Base-by-base conservation (phyloP, 2,797 vertebrate species). In the Coilia nasus region DNA sequence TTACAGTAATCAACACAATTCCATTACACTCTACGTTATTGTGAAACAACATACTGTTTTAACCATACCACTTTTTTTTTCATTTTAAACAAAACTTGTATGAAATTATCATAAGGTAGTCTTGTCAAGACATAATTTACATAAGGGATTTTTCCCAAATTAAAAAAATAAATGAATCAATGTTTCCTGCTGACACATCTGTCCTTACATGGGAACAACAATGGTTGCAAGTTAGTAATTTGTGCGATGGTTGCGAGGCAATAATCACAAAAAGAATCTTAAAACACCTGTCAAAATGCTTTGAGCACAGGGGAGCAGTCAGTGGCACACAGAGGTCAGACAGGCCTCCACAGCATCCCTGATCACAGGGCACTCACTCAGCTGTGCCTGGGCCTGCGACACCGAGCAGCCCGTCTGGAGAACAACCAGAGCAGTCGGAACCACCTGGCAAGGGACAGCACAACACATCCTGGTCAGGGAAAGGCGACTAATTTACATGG, bases 381-480 rank as follows among this genome's bases (percentile, higher is more conserved):
- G 89, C 82, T 83, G 90, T 28, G 87, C 88, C 86, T 89, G 87
- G 0, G 95, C 95, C 87, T 96, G 93, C 0, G 35, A 12, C 1
- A 95, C 82, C 0, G 93, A 90, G 86, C 94, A 93, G 21, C 87
- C 87, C 21, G 91, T 93, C 10, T 94, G 89, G 85, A 97, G 91
- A 83, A 93, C 93, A 86, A 96, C 89, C 88, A 96, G 86, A 21
- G 95, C 94, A 44, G 90, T 86, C 0, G 96, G 95, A 71, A 96
- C 94, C 67, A 95, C 93, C 96, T 96, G 78, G 0, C 50, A 84
- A 85, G 14, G 83, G 28, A 87, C 1, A 87, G 17, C 19, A 17
- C 46, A 54, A 78, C 71, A 7, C 35, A 78, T 44, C 6, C 11
- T 5, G 35, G 28, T 75, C 14, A 71, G 64, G 10, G 19, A 78